A percentile compares a stretch with the other conserved stretches of the same genome.
Conservation (phyloP, 2,888 invertebrate genomes). For the Brachyopa scutellaris region DNA sequence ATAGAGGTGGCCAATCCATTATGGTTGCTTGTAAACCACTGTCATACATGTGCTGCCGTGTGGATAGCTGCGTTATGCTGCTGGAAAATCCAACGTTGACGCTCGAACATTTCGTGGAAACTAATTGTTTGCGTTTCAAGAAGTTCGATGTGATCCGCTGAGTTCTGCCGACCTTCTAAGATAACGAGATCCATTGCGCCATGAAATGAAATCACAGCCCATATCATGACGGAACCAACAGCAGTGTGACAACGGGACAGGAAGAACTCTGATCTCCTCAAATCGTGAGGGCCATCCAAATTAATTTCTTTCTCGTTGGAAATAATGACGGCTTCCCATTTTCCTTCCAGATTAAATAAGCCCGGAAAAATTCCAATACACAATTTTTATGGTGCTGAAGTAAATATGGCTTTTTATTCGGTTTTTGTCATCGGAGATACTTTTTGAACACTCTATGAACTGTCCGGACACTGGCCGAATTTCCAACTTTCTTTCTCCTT, state of each 20-base stretch:
- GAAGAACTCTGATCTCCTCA: neutral
- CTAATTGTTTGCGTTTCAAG: neutral
- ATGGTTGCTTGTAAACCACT: neutral
- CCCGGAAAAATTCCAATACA: no score
- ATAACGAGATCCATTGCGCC: neutral
- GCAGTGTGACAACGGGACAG: neutral
- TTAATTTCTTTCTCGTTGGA: no score
- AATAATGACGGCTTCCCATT: no score
- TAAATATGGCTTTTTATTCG: no score
- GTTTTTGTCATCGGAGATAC: no score
- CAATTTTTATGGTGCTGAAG: no score
- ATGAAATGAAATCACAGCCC: neutral
- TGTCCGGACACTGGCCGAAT: neutral
- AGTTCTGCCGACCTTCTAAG: constrained; percentile 1
- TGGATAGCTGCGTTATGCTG: neutral
- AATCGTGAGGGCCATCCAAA: neutral
- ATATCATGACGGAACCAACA: no score
- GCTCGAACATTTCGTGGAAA: neutral
- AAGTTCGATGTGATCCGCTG: neutral
- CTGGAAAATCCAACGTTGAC: neutral
- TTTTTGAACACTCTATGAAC: no score
- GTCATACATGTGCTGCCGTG: neutral
- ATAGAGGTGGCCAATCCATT: neutral
- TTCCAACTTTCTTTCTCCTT: neutral
- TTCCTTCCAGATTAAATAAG: no score